Conservation (phyloP, 2,888 invertebrate species). For the Leucophenga montana region DNA sequence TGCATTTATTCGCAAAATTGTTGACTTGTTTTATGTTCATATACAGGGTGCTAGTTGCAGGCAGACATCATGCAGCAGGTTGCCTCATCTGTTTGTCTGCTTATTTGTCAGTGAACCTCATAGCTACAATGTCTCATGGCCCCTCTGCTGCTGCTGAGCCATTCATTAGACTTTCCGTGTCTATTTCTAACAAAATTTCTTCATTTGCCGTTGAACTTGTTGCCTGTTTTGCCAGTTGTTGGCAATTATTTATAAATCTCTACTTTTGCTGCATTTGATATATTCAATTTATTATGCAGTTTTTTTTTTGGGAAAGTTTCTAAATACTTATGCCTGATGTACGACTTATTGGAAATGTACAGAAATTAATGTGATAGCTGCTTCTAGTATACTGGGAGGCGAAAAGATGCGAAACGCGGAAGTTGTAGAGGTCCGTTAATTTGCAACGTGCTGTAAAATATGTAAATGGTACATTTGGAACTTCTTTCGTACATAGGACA, state of each 20-base stretch:
- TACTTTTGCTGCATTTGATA: conserved; percentile 49
- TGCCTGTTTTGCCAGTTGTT: conserved; percentile 56
- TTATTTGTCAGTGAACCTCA: no score
- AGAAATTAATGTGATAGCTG: conserved; percentile 11
- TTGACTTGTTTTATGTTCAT: conserved; percentile 25
- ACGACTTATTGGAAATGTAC: conserved; percentile 40
- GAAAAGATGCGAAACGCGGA: conserved; percentile 5
- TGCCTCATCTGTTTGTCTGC: conserved; percentile 1
- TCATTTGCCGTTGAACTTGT: conserved; percentile 58
- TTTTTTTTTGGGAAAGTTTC: conserved; percentile 54
- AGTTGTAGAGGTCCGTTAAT: conserved; percentile 23
- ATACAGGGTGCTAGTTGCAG: conserved; percentile 43
- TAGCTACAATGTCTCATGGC: no score
- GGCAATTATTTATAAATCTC: conserved; percentile 60
- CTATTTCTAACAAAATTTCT: conserved; percentile 64
- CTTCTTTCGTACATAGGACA: no score
- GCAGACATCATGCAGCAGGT: conserved; percentile 43
- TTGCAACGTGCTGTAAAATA: background rate
- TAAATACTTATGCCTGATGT: conserved; percentile 53
- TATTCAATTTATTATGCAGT: conserved; percentile 64
- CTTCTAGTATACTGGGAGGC: conserved; percentile 4
- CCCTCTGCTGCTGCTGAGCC: no score
- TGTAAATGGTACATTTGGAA: no score
- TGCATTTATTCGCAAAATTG: conserved; percentile 39
- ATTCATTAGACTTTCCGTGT: conserved; percentile 27